Percentiles rank a stretch among this genome's conserved stretches.
Conservation (phyloP, 2,888 invertebrate species). For the Malthinus flaveolus region DNA sequence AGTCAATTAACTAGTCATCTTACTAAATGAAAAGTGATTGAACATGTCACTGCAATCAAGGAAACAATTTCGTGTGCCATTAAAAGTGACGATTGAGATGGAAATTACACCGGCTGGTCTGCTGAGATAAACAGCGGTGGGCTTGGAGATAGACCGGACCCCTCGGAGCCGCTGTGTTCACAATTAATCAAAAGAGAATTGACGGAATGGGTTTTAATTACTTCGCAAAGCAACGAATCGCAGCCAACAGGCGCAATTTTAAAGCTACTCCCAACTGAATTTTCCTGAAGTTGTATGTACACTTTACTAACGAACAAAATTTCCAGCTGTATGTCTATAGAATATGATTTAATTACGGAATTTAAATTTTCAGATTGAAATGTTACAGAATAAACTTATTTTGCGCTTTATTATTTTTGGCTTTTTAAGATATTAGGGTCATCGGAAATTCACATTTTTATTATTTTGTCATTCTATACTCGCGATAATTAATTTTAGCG, state of each 20-base stretch:
- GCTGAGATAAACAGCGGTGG: conserved; percentile 53
- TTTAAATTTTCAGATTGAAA: conserved; percentile 1
- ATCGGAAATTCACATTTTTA: no score
- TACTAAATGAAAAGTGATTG: conserved; percentile 57
- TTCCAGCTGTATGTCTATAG: conserved; percentile 10
- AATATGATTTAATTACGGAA: conserved; percentile 5
- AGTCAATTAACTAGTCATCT: conserved; percentile 56
- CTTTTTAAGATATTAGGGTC: no score
- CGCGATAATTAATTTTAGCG: no score
- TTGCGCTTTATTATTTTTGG: background rate
- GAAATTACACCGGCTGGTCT: conserved; percentile 55
- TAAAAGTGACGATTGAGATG: conserved; percentile 58
- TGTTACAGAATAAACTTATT: conserved; percentile 1
- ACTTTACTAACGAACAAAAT: conserved; percentile 6
- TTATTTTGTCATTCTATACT: no score
- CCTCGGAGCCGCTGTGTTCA: conserved; percentile 47
- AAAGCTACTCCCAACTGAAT: conserved; percentile 23
- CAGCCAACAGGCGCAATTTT: conserved; percentile 28
- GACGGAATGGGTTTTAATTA: conserved; percentile 55
- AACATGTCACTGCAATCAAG: conserved; percentile 56
- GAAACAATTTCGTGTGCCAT: conserved; percentile 55
- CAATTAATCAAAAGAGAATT: conserved; percentile 57
- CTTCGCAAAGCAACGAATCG: conserved; percentile 43
- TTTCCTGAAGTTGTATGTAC: conserved; percentile 22
- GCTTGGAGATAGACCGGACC: conserved; percentile 44